Evolutionary conservation across 1,140 invertebrate species (phyloP).

Genomic region (Adelges cooleyi): DNA sequence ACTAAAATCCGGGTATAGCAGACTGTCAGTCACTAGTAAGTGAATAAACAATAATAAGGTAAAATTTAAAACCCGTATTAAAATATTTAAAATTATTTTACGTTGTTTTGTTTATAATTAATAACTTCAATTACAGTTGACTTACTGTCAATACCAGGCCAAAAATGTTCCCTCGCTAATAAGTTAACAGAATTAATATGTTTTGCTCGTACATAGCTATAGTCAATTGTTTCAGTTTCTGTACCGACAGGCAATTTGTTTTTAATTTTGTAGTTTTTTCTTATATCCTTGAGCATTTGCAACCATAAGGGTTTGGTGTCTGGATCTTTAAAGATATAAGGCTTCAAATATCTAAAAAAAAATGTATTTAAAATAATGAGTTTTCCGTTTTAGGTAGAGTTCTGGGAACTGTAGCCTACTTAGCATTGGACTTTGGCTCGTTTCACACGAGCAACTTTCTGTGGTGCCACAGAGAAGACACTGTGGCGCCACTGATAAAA

Average conservation of each 20-base stretch:
- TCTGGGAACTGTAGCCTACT: too few relatives aligned
- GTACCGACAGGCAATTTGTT: neutral
- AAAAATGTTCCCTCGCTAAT: slow-evolving; percentile 30
- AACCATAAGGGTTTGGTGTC: slow-evolving; percentile 54
- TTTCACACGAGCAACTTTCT: too few relatives aligned
- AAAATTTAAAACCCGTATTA: slow-evolving; percentile 29
- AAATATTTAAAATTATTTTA: too few relatives aligned
- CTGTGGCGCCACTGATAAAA: too few relatives aligned
- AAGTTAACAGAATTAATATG: slow-evolving; percentile 29
- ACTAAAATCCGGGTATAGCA: slow-evolving; percentile 85
- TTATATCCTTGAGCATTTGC: slow-evolving; percentile 56
- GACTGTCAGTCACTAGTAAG: slow-evolving; percentile 76
- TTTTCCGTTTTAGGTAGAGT: too few relatives aligned
- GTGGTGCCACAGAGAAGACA: too few relatives aligned
- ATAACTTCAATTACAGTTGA: too few relatives aligned
- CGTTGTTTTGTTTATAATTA: too few relatives aligned
- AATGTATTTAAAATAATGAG: too few relatives aligned
- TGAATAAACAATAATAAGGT: slow-evolving; percentile 38
- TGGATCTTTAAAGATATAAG: slow-evolving; percentile 61
- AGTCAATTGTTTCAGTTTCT: slow-evolving; percentile 28
- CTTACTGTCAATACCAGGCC: slow-evolving; percentile 28
- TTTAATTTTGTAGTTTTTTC: slow-evolving; percentile 31
- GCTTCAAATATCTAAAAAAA: slow-evolving; percentile 54
- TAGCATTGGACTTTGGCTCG: too few relatives aligned
- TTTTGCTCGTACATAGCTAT: slow-evolving; percentile 29